Conservation (phyloP, 2,888 invertebrate species). For the Eurytoma californica region DNA sequence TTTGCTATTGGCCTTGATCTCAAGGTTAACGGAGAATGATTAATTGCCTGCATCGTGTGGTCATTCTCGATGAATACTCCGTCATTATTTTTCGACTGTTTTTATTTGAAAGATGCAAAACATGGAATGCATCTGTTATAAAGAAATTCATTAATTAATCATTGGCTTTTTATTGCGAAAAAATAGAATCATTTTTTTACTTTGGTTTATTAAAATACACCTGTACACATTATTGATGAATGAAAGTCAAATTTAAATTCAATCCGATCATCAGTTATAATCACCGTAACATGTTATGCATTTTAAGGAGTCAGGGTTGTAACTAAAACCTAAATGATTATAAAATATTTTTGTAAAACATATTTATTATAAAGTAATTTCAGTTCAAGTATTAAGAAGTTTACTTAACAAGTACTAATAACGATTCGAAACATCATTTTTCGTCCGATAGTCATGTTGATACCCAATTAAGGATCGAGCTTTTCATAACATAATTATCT, state of each 20-base stretch:
- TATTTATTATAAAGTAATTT: no score
- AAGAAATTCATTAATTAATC: slow-evolving; percentile 49
- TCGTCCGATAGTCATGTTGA: no score
- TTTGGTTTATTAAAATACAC: slow-evolving; percentile 24
- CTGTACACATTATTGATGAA: slow-evolving; percentile 1
- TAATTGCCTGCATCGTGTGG: slow-evolving; percentile 42
- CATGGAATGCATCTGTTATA: slow-evolving; percentile 40
- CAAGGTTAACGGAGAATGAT: slow-evolving; percentile 50
- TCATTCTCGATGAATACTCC: slow-evolving; percentile 42
- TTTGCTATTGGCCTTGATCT: slow-evolving; percentile 44
- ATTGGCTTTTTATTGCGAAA: slow-evolving; percentile 7
- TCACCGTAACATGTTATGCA: neutral
- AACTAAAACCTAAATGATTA: no score
- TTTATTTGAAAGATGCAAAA: slow-evolving; percentile 49
- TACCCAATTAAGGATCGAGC: no score
- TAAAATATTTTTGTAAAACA: no score
- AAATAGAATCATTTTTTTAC: slow-evolving; percentile 17
- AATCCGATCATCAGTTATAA: slow-evolving; percentile 11
- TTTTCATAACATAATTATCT: no score
- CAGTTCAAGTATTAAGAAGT: no score
- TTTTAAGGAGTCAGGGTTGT: neutral
- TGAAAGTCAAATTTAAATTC: slow-evolving; percentile 11
- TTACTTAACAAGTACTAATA: no score
- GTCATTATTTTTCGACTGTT: slow-evolving; percentile 51
- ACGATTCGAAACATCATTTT: no score